A percentile compares a stretch with the other conserved stretches of the same genome.
Evolutionary conservation across 2,113 vertebrate species (phyloP).

Genomic region (Crotalus viridis): DNA sequence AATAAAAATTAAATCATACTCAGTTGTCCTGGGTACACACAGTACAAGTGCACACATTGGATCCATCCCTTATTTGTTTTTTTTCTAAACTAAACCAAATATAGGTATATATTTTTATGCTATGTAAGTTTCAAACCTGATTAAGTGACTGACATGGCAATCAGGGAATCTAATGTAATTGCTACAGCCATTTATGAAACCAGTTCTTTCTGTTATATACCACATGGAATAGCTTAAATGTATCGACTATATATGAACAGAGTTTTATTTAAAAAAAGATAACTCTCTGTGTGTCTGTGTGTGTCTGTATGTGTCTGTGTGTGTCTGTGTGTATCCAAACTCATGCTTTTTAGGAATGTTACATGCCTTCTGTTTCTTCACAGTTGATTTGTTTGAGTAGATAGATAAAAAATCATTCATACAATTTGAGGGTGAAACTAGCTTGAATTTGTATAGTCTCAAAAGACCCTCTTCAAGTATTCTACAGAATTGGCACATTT

Average conservation of each 20-base stretch:
- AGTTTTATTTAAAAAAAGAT: neutral
- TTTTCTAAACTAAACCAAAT: neutral
- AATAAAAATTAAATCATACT: neutral
- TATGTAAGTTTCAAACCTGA: neutral
- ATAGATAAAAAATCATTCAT: neutral
- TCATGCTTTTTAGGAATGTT: slow-evolving; percentile 2
- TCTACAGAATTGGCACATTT: slow-evolving; percentile 17
- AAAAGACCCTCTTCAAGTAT: neutral
- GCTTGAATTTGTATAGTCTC: neutral
- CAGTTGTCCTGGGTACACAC: neutral
- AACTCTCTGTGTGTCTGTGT: no score
- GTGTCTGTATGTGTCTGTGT: no score
- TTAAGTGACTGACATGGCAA: neutral
- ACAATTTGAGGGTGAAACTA: neutral
- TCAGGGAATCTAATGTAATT: neutral
- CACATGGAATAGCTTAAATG: fast-evolving
- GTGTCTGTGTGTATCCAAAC: neutral
- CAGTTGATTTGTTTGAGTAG: neutral
- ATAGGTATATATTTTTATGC: neutral
- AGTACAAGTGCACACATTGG: neutral
- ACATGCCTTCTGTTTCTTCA: neutral
- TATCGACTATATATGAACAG: slow-evolving; percentile 6
- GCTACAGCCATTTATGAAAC: neutral
- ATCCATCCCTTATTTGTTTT: neutral
- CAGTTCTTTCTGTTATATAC: neutral